A percentile compares a stretch with the other conserved stretches of the same genome.
Conservation (phyloP, 1,140 invertebrate species). For the Drosophila guanche region DNA sequence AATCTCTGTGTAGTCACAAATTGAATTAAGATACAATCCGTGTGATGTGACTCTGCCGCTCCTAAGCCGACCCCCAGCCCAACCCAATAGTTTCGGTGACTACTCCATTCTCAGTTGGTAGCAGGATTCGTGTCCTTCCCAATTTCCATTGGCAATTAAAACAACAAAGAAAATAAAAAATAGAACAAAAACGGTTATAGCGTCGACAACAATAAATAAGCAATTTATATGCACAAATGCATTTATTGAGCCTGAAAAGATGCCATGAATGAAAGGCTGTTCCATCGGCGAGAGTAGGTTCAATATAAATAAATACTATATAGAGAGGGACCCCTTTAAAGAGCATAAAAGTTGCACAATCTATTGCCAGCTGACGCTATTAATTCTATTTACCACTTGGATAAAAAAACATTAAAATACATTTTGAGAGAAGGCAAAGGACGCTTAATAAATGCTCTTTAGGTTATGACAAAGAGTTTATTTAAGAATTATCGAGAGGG, state of each 20-base stretch:
- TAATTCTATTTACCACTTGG: slow-evolving; percentile 54
- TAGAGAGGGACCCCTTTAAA: slow-evolving; percentile 15
- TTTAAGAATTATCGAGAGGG: too few relatives aligned
- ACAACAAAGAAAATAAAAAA: slow-evolving; percentile 13
- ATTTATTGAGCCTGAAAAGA: slow-evolving; percentile 62
- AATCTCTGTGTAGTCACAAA: slow-evolving; percentile 64
- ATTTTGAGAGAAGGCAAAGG: too few relatives aligned
- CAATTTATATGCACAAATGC: slow-evolving; percentile 78
- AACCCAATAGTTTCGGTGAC: slow-evolving; percentile 4
- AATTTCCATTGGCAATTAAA: slow-evolving; percentile 61
- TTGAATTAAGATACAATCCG: slow-evolving; percentile 81
- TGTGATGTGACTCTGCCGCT: slow-evolving; percentile 63
- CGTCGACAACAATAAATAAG: slow-evolving; percentile 71
- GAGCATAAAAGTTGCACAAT: slow-evolving; percentile 27
- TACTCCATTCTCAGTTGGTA: slow-evolving; percentile 3
- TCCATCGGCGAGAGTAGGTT: slow-evolving; percentile 5
- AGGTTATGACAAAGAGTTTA: too few relatives aligned
- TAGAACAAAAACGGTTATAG: background rate
- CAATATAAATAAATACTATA: slow-evolving; percentile 18
- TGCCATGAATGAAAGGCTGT: slow-evolving; percentile 38
- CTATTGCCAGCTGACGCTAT: slow-evolving; percentile 37
- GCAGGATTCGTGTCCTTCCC: background rate
- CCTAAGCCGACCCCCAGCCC: slow-evolving; percentile 21
- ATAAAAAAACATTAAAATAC: slow-evolving; percentile 7
- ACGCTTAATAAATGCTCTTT: too few relatives aligned